phyloP scores from a whole-genome alignment of 1,140 invertebrate species.

The Sarcophaga bullata region DNA sequence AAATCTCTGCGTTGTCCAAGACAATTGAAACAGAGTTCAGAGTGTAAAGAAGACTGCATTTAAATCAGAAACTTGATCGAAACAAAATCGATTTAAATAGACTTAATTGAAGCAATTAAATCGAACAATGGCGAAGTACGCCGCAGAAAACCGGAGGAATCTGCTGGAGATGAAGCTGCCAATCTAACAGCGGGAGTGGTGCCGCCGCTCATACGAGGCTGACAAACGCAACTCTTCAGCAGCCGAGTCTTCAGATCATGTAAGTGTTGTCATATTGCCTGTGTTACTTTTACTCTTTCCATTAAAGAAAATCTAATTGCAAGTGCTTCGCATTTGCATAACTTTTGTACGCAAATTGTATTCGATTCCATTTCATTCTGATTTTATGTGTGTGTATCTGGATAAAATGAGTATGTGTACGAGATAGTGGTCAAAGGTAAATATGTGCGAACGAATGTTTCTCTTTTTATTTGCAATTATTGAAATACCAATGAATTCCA shows the following conservation, averaged over 20 bases:
- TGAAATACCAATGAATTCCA: slow-evolving; percentile 25
- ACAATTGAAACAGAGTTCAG: neutral
- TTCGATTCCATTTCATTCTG: neutral
- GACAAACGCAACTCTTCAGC: slow-evolving; percentile 55
- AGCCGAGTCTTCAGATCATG: slow-evolving; percentile 65
- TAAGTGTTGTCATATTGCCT: slow-evolving; percentile 48
- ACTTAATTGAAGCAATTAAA: neutral
- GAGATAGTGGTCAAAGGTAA: slow-evolving; percentile 10
- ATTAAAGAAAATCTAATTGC: neutral
- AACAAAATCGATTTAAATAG: neutral
- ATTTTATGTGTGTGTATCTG: neutral
- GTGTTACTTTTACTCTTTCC: neutral
- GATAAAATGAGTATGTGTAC: neutral
- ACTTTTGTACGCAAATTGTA: slow-evolving; percentile 13
- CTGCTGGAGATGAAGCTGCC: slow-evolving; percentile 41
- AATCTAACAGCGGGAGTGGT: slow-evolving; percentile 42
- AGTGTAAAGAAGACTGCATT: neutral
- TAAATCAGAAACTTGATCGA: neutral
- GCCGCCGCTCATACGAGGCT: neutral
- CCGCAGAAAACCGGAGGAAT: slow-evolving; percentile 56
- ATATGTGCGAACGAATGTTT: neutral
- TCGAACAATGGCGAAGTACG: slow-evolving; percentile 54
- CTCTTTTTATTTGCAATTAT: neutral
- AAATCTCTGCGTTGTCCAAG: neutral
- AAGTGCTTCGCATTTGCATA: slow-evolving; percentile 15